These are phyloP conservation scores for Steatocranus sp. DNA, from an alignment of 2,797 vertebrate species.

Conservation along the genomic window DNA sequence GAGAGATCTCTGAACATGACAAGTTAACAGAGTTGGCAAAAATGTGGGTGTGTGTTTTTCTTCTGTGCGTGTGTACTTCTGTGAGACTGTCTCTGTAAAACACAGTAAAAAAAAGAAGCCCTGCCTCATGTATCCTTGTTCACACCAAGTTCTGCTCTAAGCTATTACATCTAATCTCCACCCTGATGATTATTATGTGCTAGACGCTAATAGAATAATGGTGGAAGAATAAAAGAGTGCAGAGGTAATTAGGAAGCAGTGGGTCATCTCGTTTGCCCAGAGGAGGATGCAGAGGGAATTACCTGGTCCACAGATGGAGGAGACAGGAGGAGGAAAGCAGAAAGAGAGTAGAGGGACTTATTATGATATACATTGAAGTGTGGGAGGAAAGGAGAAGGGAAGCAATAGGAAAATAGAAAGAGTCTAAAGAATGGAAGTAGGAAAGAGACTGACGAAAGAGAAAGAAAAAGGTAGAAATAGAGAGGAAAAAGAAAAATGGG, in stretches of 20 bases:
- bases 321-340: neutral
- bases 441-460: neutral
- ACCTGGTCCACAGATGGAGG: slow-evolving; percentile 35
- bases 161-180: slow-evolving; percentile 62
- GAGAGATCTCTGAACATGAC: neutral
- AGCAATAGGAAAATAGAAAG: neutral
- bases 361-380: neutral
- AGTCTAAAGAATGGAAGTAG: neutral
- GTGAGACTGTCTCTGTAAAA: neutral
- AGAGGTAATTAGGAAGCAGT: slow-evolving; percentile 66
- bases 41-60: neutral
- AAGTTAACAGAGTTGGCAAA: neutral
- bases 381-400: neutral
- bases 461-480: neutral
- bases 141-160: slow-evolving; percentile 45
- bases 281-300: slow-evolving; percentile 54
- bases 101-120: neutral
- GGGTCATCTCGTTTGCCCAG: slow-evolving; percentile 60
- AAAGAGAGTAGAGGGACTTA: neutral
- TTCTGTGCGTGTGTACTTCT: neutral
- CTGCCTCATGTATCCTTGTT: slow-evolving; percentile 25
- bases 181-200: slow-evolving; percentile 63
- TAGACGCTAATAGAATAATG: slow-evolving; percentile 69
- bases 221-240: slow-evolving; percentile 44
- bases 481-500: slow-evolving; percentile 42